Base-by-base conservation (phyloP, 35 echinoderm and acorn worm genomes). In the Amphiura filiformis region DNA sequence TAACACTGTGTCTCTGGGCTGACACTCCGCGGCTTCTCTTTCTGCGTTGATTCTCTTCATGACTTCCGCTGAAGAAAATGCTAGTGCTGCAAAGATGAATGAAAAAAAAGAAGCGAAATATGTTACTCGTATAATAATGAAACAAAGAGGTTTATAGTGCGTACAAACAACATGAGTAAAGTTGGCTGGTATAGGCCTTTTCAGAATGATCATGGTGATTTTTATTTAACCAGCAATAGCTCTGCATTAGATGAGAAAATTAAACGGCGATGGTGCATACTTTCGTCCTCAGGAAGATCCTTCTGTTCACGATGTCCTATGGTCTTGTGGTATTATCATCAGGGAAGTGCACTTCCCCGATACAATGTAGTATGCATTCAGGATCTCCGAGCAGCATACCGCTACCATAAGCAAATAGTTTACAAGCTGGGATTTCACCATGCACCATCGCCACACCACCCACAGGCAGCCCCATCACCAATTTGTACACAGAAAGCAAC, bases 1-100 rank as follows among this genome's bases (percentile, higher is more conserved):
- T 5, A 98, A 37, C 36, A 98, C 90, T 23, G 76, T 88, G 65
- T 98, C 92, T 30, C 95, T 81, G 22, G 95, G 95, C 36, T 98
- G 84, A 75, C 93, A 95, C 28, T 39, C 84, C 1, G 88, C 93
- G 14, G 81, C 57, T 5, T 28, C 40, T 5, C 42, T 84, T 75
- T 95, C 89, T 57, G 57, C 81, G 22, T 85, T 65, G 17, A 95
- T 81, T 41, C 31, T 84, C 23, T 64, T 81, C 80, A 90, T 76
- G 88, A 83, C 65, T 12, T 57, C 56, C 30, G n/a, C 76, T 81
- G 42, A 39, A 22, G 1, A 47, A 7, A 37, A 31, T 56, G 57
- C 80, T 83, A n/a, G 78, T 14, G 80, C n/a, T n/a, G n/a, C 34
- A 38, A 86, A 34, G 14, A 86, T 3, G 9, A 13, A 31, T 2